Evolutionary conservation across 92 coral and sea anemone species (phyloP).

Genomic region (Phenganax subtilis): DNA sequence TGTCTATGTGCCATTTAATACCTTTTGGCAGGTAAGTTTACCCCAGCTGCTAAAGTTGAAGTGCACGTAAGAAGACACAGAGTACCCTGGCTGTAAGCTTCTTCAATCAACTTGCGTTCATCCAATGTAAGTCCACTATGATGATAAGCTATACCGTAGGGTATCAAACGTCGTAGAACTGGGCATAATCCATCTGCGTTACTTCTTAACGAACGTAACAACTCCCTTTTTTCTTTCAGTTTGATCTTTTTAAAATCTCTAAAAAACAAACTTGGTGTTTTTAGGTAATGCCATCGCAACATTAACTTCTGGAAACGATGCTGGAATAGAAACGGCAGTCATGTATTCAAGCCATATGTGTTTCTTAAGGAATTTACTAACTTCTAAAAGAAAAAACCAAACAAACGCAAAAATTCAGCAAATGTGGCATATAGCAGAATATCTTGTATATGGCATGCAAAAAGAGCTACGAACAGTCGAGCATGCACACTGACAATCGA

Average conservation of each 20-base stretch:
- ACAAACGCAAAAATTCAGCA: background rate
- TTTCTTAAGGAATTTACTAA: too few relatives aligned
- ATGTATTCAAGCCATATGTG: too few relatives aligned
- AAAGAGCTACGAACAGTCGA: too few relatives aligned
- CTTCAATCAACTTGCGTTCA: constrained; percentile 90
- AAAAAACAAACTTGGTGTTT: background rate
- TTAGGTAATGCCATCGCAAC: too few relatives aligned
- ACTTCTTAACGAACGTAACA: constrained; percentile 65
- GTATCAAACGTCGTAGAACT: constrained; percentile 58
- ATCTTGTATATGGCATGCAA: background rate
- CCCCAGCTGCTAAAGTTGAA: constrained; percentile 98
- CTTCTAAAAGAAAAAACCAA: too few relatives aligned
- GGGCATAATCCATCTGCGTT: constrained; percentile 86
- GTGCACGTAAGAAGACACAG: constrained; percentile 84
- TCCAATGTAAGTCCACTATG: constrained; percentile 96
- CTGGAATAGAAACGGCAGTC: background rate
- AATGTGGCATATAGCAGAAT: background rate
- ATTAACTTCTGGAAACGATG: background rate
- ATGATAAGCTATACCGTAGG: constrained; percentile 88
- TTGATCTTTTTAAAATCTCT: constrained; percentile 67
- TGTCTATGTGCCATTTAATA: constrained; percentile 8
- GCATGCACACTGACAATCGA: too few relatives aligned
- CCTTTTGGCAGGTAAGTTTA: constrained; percentile 97
- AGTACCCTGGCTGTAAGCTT: constrained; percentile 83
- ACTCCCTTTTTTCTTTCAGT: constrained; percentile 54